Evolutionary conservation across 2,113 vertebrate genomes (phyloP), one percentile per base, ranked within the genome.

Genomic region (Aptenodytes patagonicus): DNA sequence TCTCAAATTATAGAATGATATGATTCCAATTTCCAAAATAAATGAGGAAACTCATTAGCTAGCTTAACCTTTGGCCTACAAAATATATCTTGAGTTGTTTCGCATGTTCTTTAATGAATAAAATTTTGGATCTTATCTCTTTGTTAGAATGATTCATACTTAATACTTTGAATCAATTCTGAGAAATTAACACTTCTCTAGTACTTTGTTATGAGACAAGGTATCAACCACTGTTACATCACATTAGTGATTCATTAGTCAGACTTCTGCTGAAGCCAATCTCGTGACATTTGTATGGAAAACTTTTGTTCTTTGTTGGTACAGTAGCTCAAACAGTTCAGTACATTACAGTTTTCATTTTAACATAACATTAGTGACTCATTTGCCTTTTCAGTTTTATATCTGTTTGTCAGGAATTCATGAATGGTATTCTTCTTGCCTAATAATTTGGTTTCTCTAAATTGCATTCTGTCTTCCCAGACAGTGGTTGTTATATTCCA

Each of bases 231-330:
- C 46, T 84, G 38, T 97, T 97, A 93, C 14, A 2, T 96, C 89
- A 87, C 68, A 62, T 85, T 94, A 94, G 85, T 86, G 83, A 95
- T 90, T 96, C 93, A 93, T 95, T 95, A 93, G 83, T 96, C 71
- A 94, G 83, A 85, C 54, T 91, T 95, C 82, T 96, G 40, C 83
- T 88, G 94, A 92, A 97, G 92, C 89, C 89, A 95, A 93, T 94
- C 91, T 94, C 1, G 3, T 95, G 79, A 94, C 79, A 93, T 84
- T 93, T 61, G 49, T 89, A 66, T 60, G 42, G 69, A 95, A 93
- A 96, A 90, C 58, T 83, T 94, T 66, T 85, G 79, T 71, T 92
- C 68, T 87, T 95, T 95, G 38, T 81, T 91, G 76, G 61, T 95
- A 65, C 57, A 82, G 92, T 97, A 95, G 80, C 91, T 95, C 75